Base-by-base conservation (phyloP, 2,797 vertebrate species). In the Oceanodroma leucorhoa region DNA sequence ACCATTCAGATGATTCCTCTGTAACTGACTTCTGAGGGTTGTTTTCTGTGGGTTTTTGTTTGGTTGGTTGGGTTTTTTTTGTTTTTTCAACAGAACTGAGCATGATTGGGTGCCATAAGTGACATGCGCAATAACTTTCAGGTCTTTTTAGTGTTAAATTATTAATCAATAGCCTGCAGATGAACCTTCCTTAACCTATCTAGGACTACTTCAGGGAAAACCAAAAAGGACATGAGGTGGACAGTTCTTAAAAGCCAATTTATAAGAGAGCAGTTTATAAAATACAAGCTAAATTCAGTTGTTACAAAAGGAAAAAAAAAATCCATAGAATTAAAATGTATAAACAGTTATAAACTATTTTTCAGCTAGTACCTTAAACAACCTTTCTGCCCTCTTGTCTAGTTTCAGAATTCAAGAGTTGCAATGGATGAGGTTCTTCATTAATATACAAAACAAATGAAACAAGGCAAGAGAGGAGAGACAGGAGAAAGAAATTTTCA, bases 71-170 rank as follows among this genome's bases (percentile, higher is more conserved):
- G n/a, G n/a, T 26, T 48, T 48, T 48, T 48, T 48, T 23, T 20
- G 43, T n/a, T 41, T 19, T 32, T 84, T 86, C 27, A 83, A 61
- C 29, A 81, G n/a, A 81, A 64, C 26, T 58, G 32, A 84, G 19
- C 22, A 27, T 0, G 4, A 61, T 0, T 8, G 5, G 3, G 12
- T 55, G 51, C 17, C 22, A 12, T 55, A 70, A 0, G 1, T 51
- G 36, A 76, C 17, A 64, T 7, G 17, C 0, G 2, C 23, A 57
- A 8, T 11, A 80, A 72, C 50, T 78, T 66, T 11, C 40, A 86
- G 13, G 30, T 62, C 32, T 45, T 80, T 65, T 34, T 77, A 11
- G 7, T 34, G 9, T 38, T 69, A 77, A 65, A 32, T 32, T 72
- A 79, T 38, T 72, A 48, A 80, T 38, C 23, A 70, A 14, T 9